phyloP scores from a whole-genome alignment of 1,140 invertebrate species.

The Latrodectus geometricus region DNA sequence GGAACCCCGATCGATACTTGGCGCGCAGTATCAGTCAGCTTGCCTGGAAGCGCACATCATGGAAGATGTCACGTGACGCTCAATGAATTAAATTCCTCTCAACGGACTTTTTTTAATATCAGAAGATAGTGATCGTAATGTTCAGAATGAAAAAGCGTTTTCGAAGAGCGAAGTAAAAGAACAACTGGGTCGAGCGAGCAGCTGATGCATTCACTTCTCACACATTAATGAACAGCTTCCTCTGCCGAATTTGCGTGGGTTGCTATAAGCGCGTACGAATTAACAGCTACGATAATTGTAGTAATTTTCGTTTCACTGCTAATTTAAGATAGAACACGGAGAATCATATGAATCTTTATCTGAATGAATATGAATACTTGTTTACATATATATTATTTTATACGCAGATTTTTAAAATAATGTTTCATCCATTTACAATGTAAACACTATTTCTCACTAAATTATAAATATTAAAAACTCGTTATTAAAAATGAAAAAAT shows the following conservation, averaged over 20 bases:
- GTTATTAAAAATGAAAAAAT: no score
- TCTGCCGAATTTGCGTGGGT: not conserved
- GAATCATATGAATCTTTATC: no score
- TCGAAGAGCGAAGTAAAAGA: not conserved
- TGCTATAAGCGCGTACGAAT: no score
- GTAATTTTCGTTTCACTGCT: no score
- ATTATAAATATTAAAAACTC: no score
- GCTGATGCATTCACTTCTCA: not conserved
- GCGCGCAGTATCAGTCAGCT: conserved; percentile 43
- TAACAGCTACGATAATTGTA: no score
- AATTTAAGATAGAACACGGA: no score
- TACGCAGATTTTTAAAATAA: no score
- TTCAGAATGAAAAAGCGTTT: not conserved
- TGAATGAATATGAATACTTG: no score
- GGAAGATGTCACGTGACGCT: not conserved
- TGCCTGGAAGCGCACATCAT: conserved; percentile 21
- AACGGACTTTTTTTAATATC: not conserved
- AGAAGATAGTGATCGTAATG: not conserved
- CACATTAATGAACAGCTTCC: conserved; percentile 34
- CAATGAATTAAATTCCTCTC: not conserved
- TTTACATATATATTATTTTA: no score
- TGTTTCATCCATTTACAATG: no score
- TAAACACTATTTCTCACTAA: no score
- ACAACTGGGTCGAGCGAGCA: conserved; percentile 34
- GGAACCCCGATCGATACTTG: conserved; percentile 10